phyloP scores from a whole-genome alignment of 2,113 vertebrate genomes.

The Clupea harengus region DNA sequence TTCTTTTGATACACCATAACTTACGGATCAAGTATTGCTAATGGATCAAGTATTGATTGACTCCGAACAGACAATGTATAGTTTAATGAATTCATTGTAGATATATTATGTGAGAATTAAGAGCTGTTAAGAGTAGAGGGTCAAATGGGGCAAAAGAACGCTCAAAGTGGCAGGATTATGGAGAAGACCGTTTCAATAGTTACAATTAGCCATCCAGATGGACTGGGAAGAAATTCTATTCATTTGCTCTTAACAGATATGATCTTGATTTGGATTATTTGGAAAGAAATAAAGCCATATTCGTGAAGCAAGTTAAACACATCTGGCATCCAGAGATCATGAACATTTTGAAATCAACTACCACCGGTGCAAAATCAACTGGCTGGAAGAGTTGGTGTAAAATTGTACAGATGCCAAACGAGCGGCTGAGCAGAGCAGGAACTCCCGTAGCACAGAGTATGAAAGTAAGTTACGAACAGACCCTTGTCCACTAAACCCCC shows the following conservation, averaged over 20 bases:
- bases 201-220: not conserved
- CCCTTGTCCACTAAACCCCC: constrained; percentile 5
- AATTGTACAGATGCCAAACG: not conserved
- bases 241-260: too few species aligned
- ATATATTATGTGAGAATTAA: too few species aligned
- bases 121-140: too few species aligned
- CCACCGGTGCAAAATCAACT: not conserved
- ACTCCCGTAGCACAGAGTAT: not conserved
- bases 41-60: too few species aligned
- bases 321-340: not conserved
- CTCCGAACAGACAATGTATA: too few species aligned
- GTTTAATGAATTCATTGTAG: too few species aligned
- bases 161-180: too few species aligned
- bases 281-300: not conserved
- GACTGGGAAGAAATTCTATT: too few species aligned
- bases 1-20: too few species aligned
- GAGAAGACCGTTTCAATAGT: not conserved
- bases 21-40: too few species aligned
- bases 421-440: not conserved
- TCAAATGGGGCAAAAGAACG: too few species aligned
- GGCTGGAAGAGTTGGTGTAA: not conserved
- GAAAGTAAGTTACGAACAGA: not conserved
- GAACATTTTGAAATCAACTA: not conserved
- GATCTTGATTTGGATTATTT: not conserved
- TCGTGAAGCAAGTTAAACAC: not conserved